Conservation (phyloP, 1,140 invertebrate species). For the Tenebrio molitor region DNA sequence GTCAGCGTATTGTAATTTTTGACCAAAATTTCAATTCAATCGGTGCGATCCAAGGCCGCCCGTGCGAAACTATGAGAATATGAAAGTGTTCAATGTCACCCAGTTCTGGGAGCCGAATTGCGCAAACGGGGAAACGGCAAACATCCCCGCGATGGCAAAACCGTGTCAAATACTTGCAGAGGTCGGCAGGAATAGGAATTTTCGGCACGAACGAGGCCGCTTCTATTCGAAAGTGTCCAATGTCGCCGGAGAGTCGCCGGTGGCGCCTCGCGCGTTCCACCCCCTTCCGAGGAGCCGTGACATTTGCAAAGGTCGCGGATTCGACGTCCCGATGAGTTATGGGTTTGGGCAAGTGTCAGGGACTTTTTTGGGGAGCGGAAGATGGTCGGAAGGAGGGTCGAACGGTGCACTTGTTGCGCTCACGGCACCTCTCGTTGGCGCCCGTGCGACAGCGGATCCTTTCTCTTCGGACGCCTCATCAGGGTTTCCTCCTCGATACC, state of each 20-base stretch:
- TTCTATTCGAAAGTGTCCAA: constrained; percentile 3
- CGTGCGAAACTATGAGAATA: constrained; percentile 3
- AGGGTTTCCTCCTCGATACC: neutral
- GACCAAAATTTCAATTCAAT: constrained; percentile 15
- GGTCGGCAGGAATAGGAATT: too few relatives aligned
- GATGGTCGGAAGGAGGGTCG: neutral
- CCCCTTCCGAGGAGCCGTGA: too few relatives aligned
- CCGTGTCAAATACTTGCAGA: too few relatives aligned
- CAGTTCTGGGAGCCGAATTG: neutral
- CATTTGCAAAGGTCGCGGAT: too few relatives aligned
- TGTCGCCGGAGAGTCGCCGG: too few relatives aligned
- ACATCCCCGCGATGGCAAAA: neutral
- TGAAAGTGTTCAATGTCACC: constrained; percentile 25
- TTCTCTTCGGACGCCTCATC: constrained; percentile 9
- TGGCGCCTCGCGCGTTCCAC: too few relatives aligned
- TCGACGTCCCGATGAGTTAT: too few relatives aligned
- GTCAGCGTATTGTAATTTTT: constrained; percentile 16
- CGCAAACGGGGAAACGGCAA: neutral
- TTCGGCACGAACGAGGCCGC: neutral
- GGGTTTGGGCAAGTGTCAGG: too few relatives aligned
- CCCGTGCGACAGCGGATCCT: neutral
- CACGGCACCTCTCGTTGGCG: neutral
- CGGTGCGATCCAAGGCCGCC: neutral
- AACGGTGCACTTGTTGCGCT: neutral
- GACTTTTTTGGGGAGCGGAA: too few relatives aligned